Evolutionary conservation across 2,888 invertebrate species (phyloP), one percentile per base, ranked within the genome.

Genomic region (Steinernema scapterisci): DNA sequence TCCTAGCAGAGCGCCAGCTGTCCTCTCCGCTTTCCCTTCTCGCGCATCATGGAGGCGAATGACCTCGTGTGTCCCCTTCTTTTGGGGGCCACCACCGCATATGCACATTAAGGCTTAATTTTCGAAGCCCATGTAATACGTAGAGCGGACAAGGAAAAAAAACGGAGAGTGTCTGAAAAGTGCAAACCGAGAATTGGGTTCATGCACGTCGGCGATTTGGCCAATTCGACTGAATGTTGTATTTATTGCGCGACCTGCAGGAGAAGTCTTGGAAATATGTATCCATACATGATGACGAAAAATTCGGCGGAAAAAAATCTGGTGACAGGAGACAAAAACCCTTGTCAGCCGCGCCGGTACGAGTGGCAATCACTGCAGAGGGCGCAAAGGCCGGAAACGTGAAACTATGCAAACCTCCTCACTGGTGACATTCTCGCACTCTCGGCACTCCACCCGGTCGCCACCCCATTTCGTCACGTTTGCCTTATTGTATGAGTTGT

Each of bases 41-140:
- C 54, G 54, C 63, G 63, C 63, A 63, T 63, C 63, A 63, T 63
- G 63, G 63, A 63, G 19, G 63, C 16, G 31, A 63, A 63, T 63
- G 63, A 63, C 63, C 63, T 63, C 54, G 54, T 63, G 63, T 63
- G 27, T 25, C 63, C 63, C 31, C 27, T 27, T 63, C 27, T 63
- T 9, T 25, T 16, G 63, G 63, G 16, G 27, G 9, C 63, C 27
- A 27, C 63, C 31, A 27, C 31, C 63, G 63, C 63, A 63, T 63
- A 63, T 27, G n/a, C 63, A 25, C 63, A 63, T 63, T 27, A 63
- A 31, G 31, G 63, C 63, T 38, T 63, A 31, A 63, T 63, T 63
- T 63, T 38, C 63, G 27, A 27, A 13, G 63, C 31, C 63, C 1
- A 63, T 63, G 27, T 27, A 63, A 63, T 63, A 27, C 13, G 54